Base-by-base conservation (phyloP, 1,140 invertebrate genomes). In the Drosophila teissieri region DNA sequence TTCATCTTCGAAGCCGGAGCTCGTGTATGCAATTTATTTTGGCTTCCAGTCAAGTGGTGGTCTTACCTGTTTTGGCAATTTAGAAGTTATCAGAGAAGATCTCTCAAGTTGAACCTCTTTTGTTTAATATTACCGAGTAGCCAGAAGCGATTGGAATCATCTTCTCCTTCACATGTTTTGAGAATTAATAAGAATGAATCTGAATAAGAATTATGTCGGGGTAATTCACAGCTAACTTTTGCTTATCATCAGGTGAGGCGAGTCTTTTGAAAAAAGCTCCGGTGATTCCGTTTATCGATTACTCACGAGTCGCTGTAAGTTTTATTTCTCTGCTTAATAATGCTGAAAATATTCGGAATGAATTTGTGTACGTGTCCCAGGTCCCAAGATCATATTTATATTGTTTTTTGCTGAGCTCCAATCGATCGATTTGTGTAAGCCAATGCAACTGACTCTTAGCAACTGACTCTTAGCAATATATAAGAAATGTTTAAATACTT, bases 311-410 rank as follows among this genome's bases (percentile, higher is more conserved):
- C 34, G 49, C 15, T 60, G 42, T 68, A 49, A 62, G 60, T 44
- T 58, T 65, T 52, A 52, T 69, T 45, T 60, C 46, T 46, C 48
- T 12, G 52, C 42, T 79, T 53, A 72, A 65, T 72, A 70, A 74
- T 72, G 62, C 48, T 45, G 12, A 65, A 73, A 76, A 60, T 63
- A 63, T 70, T 67, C 49, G 22, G 36, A 73, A 46, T 55, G 37
- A 60, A 15, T 77, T 62, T 67, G 44, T 36, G 65, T 79, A 86
- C 82, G 82, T 86, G 82, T 69, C 51, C 39, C n/a, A 36, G 48
- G 55, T 49, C 22, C 37, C 15, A 42, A 76, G 36, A 69, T 48
- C 46, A 68, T 49, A 65, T 73, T 42, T 37, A 56, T 65, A 70
- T 67, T 40, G 51, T 57, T 75, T 70, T 76, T 76, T 76, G 48